These are phyloP conservation scores for Poecilia latipinna DNA, from an alignment of 2,113 vertebrate genomes.

Conservation along the genomic window DNA sequence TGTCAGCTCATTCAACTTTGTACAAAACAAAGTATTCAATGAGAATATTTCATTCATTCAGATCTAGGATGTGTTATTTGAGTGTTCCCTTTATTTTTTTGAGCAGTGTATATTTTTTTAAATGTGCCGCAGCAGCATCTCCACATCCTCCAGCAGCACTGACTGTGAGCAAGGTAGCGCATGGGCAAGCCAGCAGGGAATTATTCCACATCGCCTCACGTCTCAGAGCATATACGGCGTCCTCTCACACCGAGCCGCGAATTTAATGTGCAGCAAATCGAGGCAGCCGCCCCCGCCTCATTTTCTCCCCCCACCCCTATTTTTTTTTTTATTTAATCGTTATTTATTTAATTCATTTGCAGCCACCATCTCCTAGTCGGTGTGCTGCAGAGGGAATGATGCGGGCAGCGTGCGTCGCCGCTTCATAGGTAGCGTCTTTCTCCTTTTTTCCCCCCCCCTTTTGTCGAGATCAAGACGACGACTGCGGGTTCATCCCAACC, in stretches of 20 bases:
- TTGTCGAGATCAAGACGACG: constrained; percentile 62
- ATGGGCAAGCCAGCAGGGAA: constrained; percentile 73
- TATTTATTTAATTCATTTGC: background rate
- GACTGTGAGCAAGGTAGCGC: constrained; percentile 77
- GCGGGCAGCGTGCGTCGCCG: constrained; percentile 31
- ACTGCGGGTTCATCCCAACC: constrained; percentile 56
- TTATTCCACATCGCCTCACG: constrained; percentile 77
- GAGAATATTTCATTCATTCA: no score
- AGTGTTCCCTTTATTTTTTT: no score
- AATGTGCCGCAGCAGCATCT: constrained; percentile 1
- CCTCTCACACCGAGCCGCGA: constrained; percentile 56
- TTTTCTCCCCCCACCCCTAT: background rate
- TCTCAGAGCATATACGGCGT: constrained; percentile 65
- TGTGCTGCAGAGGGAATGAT: constrained; percentile 9
- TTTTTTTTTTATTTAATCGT: no score
- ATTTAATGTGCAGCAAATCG: constrained; percentile 32
- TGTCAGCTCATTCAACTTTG: no score
- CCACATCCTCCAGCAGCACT: constrained; percentile 66
- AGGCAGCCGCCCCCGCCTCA: constrained; percentile 11
- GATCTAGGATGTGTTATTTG: no score
- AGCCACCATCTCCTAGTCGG: constrained; percentile 21
- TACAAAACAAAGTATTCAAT: no score
- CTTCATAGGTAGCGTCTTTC: constrained; percentile 31
- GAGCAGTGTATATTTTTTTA: constrained; percentile 6
- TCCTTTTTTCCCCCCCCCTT: background rate